These are phyloP conservation scores for Erpetoichthys calabaricus DNA, from an alignment of 2,797 vertebrate species.

Conservation along the genomic window DNA sequence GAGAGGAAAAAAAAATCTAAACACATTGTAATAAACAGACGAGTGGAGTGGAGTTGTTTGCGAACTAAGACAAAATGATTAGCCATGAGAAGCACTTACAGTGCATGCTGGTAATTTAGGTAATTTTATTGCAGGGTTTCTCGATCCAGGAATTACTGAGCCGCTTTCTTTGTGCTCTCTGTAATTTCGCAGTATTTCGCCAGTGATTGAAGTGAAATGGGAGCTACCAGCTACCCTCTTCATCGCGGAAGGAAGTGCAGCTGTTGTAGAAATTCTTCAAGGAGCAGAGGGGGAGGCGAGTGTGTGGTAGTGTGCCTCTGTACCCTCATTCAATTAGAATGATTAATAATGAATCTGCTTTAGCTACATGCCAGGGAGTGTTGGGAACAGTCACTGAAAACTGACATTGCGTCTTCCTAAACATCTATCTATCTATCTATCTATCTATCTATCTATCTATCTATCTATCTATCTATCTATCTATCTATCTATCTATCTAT, in stretches of 20 bases:
- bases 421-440: too few species aligned
- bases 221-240: constrained; percentile 31
- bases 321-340: constrained; percentile 1
- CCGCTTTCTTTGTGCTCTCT: constrained; percentile 53
- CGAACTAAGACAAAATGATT: constrained; percentile 28
- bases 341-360: constrained; percentile 1
- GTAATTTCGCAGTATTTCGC: constrained; percentile 62
- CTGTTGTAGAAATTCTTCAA: constrained; percentile 6
- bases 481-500: too few species aligned
- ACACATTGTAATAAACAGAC: too few species aligned
- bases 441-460: too few species aligned
- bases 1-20: too few species aligned
- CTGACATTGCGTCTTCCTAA: too few species aligned
- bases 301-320: not conserved
- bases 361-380: too few species aligned
- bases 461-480: too few species aligned
- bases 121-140: constrained; percentile 59
- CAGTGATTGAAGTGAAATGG: constrained; percentile 48
- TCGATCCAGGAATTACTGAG: constrained; percentile 50
- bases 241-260: constrained; percentile 26
- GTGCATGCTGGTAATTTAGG: constrained; percentile 52
- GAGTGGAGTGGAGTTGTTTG: constrained; percentile 17
- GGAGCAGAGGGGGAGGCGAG: not conserved
- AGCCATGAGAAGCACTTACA: constrained; percentile 43
- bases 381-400: too few species aligned